phyloP scores from a whole-genome alignment of 92 coral and sea anemone genomes.

The Porites divaricata region DNA sequence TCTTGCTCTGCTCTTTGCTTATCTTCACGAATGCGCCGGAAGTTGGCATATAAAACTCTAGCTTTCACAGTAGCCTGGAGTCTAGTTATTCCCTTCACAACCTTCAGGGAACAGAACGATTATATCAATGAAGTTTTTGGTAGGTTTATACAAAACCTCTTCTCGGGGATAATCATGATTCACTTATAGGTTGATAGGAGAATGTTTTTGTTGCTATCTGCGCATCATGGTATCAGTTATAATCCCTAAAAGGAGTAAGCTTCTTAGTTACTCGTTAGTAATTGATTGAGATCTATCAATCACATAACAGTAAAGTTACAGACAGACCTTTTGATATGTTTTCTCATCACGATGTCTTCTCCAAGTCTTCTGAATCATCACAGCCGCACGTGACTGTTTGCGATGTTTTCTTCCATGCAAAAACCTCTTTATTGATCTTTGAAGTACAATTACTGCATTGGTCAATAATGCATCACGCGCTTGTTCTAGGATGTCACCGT shows the following conservation, averaged over 20 bases:
- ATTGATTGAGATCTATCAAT: background rate
- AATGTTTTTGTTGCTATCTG: too few species aligned
- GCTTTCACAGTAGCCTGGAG: constrained; percentile 79
- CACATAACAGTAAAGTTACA: background rate
- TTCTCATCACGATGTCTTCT: constrained; percentile 72
- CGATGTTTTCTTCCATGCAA: constrained; percentile 53
- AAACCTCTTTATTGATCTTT: constrained; percentile 77
- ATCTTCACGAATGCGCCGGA: constrained; percentile 55
- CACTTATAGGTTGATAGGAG: too few species aligned
- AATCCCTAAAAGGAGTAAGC: too few species aligned
- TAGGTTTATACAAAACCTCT: too few species aligned
- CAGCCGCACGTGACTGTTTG: constrained; percentile 59
- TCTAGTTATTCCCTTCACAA: constrained; percentile 57
- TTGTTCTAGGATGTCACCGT: constrained; percentile 80
- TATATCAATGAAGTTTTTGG: too few species aligned
- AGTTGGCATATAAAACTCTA: constrained; percentile 48
- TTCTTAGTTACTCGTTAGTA: background rate
- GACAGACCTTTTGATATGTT: constrained; percentile 71
- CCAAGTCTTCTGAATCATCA: constrained; percentile 85
- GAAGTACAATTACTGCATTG: constrained; percentile 86
- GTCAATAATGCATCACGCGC: constrained; percentile 85
- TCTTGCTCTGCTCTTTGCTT: constrained; percentile 65
- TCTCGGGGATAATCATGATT: too few species aligned
- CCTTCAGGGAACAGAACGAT: constrained; percentile 8
- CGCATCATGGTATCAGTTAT: background rate